A percentile compares a stretch with the other conserved stretches of the same genome.
Conservation (phyloP, 2,113 vertebrate species). For the Tylochromis polylepis region DNA sequence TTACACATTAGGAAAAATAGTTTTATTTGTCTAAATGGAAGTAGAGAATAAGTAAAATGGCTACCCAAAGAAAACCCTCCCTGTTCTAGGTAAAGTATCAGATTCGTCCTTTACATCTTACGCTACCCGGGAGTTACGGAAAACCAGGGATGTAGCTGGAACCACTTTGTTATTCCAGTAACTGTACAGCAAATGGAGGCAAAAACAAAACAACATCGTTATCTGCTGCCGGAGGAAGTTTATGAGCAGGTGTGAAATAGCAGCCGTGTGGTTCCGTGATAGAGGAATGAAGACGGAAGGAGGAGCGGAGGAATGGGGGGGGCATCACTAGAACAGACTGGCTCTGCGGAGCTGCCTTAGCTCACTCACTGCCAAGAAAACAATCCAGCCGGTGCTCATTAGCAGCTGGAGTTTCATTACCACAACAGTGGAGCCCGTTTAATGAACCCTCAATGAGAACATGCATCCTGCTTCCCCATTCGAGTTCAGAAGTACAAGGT, state of each 20-base stretch:
- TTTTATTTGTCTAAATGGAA: not conserved
- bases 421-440: constrained; percentile 49
- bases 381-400: constrained; percentile 68
- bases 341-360: constrained; percentile 33
- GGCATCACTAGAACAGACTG: not conserved
- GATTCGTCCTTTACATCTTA: not conserved
- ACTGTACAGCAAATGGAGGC: constrained; percentile 22
- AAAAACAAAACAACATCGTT: constrained; percentile 62
- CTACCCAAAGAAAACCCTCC: not conserved
- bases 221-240: constrained; percentile 54
- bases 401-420: constrained; percentile 69
- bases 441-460: constrained; percentile 65
- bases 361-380: constrained; percentile 51
- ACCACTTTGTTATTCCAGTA: constrained; percentile 50
- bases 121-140: not conserved
- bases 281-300: constrained; percentile 34
- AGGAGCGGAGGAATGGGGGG: constrained; percentile 1
- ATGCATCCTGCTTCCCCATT: constrained; percentile 56
- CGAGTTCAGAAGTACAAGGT: constrained; percentile 47
- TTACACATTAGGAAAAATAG: not conserved
- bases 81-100: not conserved
- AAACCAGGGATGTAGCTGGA: constrained; percentile 18
- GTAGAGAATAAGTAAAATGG: not conserved
- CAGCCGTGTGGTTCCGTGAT: constrained; percentile 9
- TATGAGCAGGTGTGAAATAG: constrained; percentile 63